Percentiles rank a stretch among this genome's conserved stretches.
phyloP scores from a whole-genome alignment of 2,888 invertebrate species.

The Oscheius onirici region DNA sequence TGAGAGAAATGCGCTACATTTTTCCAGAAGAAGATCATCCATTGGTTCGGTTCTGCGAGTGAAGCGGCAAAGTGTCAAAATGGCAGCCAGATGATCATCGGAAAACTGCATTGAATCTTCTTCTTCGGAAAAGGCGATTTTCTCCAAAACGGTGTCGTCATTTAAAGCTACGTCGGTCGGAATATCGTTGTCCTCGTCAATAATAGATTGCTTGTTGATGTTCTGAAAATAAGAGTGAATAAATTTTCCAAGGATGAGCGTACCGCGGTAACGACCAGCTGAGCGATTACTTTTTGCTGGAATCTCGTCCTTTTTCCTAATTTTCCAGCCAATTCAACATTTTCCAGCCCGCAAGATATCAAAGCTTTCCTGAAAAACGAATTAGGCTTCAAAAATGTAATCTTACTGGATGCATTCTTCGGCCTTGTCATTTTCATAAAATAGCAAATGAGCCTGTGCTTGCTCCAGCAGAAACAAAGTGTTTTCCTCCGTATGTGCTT shows the following conservation, averaged over 20 bases:
- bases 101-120: slow-evolving; percentile 37
- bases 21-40: slow-evolving; percentile 84
- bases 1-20: slow-evolving; percentile 81
- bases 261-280: slow-evolving; percentile 75
- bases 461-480: slow-evolving; percentile 35
- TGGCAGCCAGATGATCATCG: slow-evolving; percentile 77
- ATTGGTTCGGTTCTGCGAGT: slow-evolving; percentile 79
- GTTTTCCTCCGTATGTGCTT: not conserved
- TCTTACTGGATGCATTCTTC: slow-evolving; percentile 31
- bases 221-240: slow-evolving; percentile 1
- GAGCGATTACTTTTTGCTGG: slow-evolving; percentile 85
- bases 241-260: too few species aligned
- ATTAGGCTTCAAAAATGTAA: not conserved
- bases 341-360: slow-evolving; percentile 35
- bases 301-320: slow-evolving; percentile 90
- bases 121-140: slow-evolving; percentile 10
- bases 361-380: slow-evolving; percentile 27
- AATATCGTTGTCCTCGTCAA: slow-evolving; percentile 49
- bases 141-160: slow-evolving; percentile 87
- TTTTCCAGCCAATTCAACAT: slow-evolving; percentile 75
- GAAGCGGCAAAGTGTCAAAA: slow-evolving; percentile 82
- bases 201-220: not conserved
- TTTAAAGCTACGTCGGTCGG: slow-evolving; percentile 79
- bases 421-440: slow-evolving; percentile 35
- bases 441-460: slow-evolving; percentile 30